Base-by-base conservation (phyloP, 92 coral and sea anemone genomes). In the Muricea muricata region DNA sequence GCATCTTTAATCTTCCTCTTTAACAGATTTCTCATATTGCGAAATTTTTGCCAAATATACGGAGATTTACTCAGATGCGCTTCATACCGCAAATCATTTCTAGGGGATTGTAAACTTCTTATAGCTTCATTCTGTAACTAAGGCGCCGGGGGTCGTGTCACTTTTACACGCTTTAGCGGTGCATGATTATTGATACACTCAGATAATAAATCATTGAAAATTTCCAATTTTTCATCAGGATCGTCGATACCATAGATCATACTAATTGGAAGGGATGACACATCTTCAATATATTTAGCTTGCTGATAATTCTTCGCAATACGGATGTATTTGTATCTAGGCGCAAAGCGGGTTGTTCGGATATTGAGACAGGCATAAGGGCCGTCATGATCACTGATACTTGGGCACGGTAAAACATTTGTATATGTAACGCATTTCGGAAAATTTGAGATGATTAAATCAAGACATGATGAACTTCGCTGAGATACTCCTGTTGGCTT, bases 241-340 rank as follows among this genome's bases (percentile, higher is more conserved):
- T 67, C 73, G 26, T 85, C 92, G 37, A 89, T 5, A 21, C 83
- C 89, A 54, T 89, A 89, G 40, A 89, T 81, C 0, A 80, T 45
- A 24, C 39, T 15, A 31, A 89, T 32, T 5, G 92, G 92, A 24
- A 89, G 83, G 1, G 78, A 35, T 41, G 79, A 77, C 23, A 89
- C 85, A 39, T 85, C 92, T 37, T 72, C 33, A 25, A 65, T 15
- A 56, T 61, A 84, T 34, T 77, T 86, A 50, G 26, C 37, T 54
- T 88, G 74, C 4, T 78, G 75, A 26, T 84, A 61, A 20, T 78
- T 45, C 41, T 67, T 68, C 70, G 79, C 86, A 34, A 83, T 75
- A 3, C 91, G 70, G 12, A 84, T 65, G 17, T 21, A 84, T 55
- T 88, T 84, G 58, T 84, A 78, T 28, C 81, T 82, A 8, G 91